Base-by-base conservation (phyloP, 2,888 invertebrate genomes). In the Philhelius pedissequus region DNA sequence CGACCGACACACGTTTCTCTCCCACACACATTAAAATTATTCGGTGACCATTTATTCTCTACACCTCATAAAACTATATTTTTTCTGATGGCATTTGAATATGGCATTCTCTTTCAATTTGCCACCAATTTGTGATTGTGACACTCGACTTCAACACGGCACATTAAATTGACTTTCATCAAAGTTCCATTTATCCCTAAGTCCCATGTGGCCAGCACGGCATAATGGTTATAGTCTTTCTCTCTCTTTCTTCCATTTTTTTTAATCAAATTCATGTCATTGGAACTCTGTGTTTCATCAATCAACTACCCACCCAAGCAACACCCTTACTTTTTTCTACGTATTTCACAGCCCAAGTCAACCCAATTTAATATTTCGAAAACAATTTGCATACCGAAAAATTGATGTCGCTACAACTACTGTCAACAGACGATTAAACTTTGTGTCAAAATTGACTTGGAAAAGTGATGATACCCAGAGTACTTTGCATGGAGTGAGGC, bases 401-500 rank as follows among this genome's bases (percentile, higher is more conserved):
- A 84, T 84, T 84, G 75, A 84, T 84, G 84, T 84, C 84, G 80
- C 80, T 80, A 84, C 75, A 84, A 48, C 83, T 27, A 75, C 74
- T 83, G 84, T 84, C 84, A 84, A 84, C 84, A 84, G 27, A 75
- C 84, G 84, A 84, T 84, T 84, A 80, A 84, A 80, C 84, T 84
- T 82, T 75, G 60, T 68, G 84, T 84, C 84, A 80, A 75, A 84
- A 80, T 80, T 80, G 84, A 84, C 84, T 84, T 38, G 60, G 56
- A 40, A 58, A 83, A 83, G 79, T 83, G 83, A 83, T 79, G 83
- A 74, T 70, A 74, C 13, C 7, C n/a, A n/a, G 9, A 64, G 15
- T 20, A 40, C 13, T 40, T 40, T 32, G 45, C 27, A 27, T 45
- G 20, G 45, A 66, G 30, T 52, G 38, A 52, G 32, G 25, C 18